Evolutionary conservation across 2,113 vertebrate species (phyloP), one percentile per base, ranked within the genome.

Genomic region (Lampris incognitus): DNA sequence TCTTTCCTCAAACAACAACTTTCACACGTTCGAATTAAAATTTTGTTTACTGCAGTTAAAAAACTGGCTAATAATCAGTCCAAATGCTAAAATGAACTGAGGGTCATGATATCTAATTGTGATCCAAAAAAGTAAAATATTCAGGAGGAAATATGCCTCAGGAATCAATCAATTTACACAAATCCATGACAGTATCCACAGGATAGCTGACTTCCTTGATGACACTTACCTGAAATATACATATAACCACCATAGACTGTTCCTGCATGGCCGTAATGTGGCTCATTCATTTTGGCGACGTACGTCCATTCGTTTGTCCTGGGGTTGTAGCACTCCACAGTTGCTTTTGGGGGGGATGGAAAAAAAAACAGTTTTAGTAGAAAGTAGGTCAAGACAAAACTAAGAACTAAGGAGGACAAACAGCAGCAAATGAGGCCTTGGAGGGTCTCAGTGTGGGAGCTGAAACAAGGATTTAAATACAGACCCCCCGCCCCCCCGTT

Each of bases 201-300:
- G 39, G 46, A 7, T 37, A 49, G 2, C 42, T 39, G 1, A 67
- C n/a, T 24, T 76, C 38, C 11, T 36, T 36, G 46, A 39, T 52
- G 38, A 5, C 9, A 81, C 78, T 92, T 93, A 98, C 97, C 97
- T 95, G 97, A 98, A 94, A 99, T 99, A 78, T 99, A 99, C 97
- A 99, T 99, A 84, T 97, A 95, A 48, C 97, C 97, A 9, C 98
- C 97, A 8, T 99, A 99, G 4, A 99, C 97, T 0, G 97, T 99
- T 70, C 98, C 98, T 71, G 98, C 98, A 0, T 99, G 97, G 50
- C 98, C 97, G 57, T 99, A 99, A 90, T 99, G 98, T 9, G 98
- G 98, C 77, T 99, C 98, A 4, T 95, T 99, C 98, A 99, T 99
- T 93, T 98, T 99, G 68, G 98, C 98, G 9, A 99, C 98, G 13